phyloP scores from a whole-genome alignment of 2,888 invertebrate genomes.

The Melinopterus prodromus region DNA sequence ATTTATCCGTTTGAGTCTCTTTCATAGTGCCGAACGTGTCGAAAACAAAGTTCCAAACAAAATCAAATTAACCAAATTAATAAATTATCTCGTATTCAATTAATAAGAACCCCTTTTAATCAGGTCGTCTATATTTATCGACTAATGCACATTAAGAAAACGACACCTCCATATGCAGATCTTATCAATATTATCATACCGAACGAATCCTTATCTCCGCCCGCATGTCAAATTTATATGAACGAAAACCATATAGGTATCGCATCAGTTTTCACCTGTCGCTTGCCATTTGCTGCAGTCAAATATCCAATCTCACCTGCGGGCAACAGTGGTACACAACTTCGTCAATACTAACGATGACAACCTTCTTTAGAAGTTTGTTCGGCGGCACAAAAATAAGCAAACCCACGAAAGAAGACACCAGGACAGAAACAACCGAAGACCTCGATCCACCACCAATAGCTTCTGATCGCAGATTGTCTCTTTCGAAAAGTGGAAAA shows the following conservation, averaged over 20 bases:
- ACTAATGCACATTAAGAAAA: neutral
- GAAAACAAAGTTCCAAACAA: too few species aligned
- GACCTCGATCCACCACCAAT: slow-evolving; percentile 36
- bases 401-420: slow-evolving; percentile 23
- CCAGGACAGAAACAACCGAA: slow-evolving; percentile 28
- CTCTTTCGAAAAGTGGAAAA: slow-evolving; percentile 48
- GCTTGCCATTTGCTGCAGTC: neutral
- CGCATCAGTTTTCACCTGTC: neutral
- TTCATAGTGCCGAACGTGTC: too few species aligned
- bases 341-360: slow-evolving; percentile 16
- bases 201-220: neutral
- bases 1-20: too few species aligned
- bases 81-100: too few species aligned
- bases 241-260: neutral
- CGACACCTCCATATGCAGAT: neutral
- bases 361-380: slow-evolving; percentile 29
- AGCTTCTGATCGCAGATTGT: slow-evolving; percentile 42
- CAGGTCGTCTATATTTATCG: neutral
- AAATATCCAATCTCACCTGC: neutral
- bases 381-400: slow-evolving; percentile 15
- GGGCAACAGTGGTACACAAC: neutral
- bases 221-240: neutral
- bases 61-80: too few species aligned
- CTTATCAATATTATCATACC: neutral
- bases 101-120: too few species aligned